Base-by-base conservation (phyloP, 1,140 invertebrate species). In the Cotesia typhae region DNA sequence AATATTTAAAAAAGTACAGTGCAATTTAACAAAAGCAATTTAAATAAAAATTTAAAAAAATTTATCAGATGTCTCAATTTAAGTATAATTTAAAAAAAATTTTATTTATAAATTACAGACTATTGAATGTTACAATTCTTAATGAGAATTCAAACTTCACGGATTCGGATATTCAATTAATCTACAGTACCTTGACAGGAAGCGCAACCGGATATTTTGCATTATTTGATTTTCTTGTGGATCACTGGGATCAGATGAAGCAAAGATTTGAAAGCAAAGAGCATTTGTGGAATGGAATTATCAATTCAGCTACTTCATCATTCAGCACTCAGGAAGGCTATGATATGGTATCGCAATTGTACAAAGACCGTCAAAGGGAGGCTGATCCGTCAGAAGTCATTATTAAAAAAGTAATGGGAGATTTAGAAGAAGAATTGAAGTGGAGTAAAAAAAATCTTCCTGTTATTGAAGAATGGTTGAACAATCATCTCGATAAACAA, bases 261-360 rank as follows among this genome's bases (percentile, higher is more conserved):
- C 80, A 73, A 76, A 92, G 91, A 79, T 91, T 92, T 77, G 84
- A 89, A 65, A 89, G 89, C 35, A 92, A 91, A 78, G 90, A 90
- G 0, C 90, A 91, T 75, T 80, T 94, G 10, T 94, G 93, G 93
- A 90, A 92, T 68, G 91, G 89, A 77, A 83, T 94, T 4, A 89
- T 94, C 10, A 90, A 90, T 60, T 90, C 90, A 7, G 91, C 92
- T 0, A 92, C 92, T 0, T 91, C 90, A 0, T 88, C 89, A 9
- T 94, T 94, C 79, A 92, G 90, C 41, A 93, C 91, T 0, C 89
- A 93, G 78, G 89, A 91, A 72, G 92, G 92, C 7, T 85, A 92
- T 28, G 88, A 92, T 51, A 88, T 90, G 84, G 92, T 93, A 0
- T 88, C 88, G 1, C 87, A 90, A 41, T 76, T 93, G 0, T 92